phyloP scores from a whole-genome alignment of 2,797 vertebrate species.

The Brotogeris chrysoptera region DNA sequence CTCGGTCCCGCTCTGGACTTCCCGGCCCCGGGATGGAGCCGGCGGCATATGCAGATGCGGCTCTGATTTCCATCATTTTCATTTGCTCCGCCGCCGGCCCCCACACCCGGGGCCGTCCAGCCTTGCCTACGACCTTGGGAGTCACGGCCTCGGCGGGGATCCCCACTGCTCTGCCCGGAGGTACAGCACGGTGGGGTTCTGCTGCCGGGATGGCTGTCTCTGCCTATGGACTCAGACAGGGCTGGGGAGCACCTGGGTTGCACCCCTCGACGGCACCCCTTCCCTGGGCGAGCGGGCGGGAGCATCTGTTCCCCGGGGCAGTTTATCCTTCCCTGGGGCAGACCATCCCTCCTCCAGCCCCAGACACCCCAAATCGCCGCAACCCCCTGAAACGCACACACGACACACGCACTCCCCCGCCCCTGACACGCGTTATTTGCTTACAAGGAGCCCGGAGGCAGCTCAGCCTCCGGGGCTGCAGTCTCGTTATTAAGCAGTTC shows the following conservation, averaged over 20 bases:
- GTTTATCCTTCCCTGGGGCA: background rate
- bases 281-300: background rate
- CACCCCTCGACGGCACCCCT: background rate
- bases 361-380: background rate
- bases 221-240: fast-evolving
- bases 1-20: background rate
- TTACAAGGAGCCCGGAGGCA: conserved; percentile 42
- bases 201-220: background rate
- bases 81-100: background rate
- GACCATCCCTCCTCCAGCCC: background rate
- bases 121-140: background rate
- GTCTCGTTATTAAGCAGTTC: conserved; percentile 63
- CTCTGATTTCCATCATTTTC: background rate
- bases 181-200: background rate
- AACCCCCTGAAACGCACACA: background rate
- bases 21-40: background rate
- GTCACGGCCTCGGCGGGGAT: background rate
- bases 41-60: background rate
- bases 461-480: conserved; percentile 37
- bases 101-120: background rate
- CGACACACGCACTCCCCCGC: background rate
- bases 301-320: background rate
- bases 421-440: conserved; percentile 52
- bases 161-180: background rate
- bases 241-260: background rate